phyloP scores from a whole-genome alignment of 2,797 vertebrate species.

The Acanthurus tractus region DNA sequence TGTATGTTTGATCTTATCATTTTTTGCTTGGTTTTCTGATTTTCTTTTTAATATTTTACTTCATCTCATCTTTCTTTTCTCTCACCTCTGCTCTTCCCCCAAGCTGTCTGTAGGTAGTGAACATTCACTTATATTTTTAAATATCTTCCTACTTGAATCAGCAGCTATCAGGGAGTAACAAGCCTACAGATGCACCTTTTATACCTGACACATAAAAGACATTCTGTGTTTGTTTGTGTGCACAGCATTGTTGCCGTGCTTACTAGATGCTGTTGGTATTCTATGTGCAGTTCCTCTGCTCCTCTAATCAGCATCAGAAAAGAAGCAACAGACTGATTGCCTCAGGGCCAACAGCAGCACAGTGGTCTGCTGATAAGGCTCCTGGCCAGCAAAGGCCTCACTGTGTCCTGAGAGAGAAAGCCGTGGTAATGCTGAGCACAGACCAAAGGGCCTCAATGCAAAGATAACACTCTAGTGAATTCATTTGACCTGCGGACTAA shows the following conservation, averaged over 20 bases:
- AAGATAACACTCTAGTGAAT: slow-evolving; percentile 51
- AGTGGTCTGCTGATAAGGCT: slow-evolving; percentile 71
- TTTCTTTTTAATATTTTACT: background rate
- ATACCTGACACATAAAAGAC: background rate
- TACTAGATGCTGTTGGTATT: slow-evolving; percentile 61
- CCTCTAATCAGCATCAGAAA: slow-evolving; percentile 66
- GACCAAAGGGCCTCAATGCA: slow-evolving; percentile 38
- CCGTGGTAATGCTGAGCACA: slow-evolving; percentile 21
- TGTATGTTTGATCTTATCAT: no score
- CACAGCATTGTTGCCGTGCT: slow-evolving; percentile 14
- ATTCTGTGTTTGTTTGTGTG: background rate
- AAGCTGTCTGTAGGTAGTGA: background rate
- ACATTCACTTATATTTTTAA: background rate
- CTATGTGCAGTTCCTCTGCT: slow-evolving; percentile 42
- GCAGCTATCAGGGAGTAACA: background rate
- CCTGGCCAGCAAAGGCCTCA: slow-evolving; percentile 56
- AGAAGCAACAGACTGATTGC: slow-evolving; percentile 71
- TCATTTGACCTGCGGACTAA: slow-evolving; percentile 17
- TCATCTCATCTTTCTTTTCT: background rate
- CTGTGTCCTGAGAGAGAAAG: slow-evolving; percentile 55
- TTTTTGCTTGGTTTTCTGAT: no score
- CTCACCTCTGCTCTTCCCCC: background rate
- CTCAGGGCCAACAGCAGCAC: slow-evolving; percentile 64
- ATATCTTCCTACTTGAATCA: slow-evolving; percentile 18
- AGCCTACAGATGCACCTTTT: slow-evolving; percentile 14